A percentile compares a stretch with the other conserved stretches of the same genome.
Conservation (phyloP, 2,888 invertebrate genomes). For the Pogonocherus hispidulus region DNA sequence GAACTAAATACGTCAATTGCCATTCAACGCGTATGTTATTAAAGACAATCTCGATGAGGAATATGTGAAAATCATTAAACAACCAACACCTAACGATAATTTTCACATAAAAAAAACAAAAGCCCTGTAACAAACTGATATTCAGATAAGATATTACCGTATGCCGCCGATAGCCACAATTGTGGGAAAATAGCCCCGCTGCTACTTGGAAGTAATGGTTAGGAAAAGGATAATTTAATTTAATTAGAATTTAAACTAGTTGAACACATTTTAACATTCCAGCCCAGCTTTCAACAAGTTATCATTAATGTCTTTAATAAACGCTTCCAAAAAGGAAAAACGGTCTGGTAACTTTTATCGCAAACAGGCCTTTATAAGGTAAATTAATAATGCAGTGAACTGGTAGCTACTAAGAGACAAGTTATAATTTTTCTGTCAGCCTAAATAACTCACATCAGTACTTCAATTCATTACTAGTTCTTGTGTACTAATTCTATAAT, state of each 20-base stretch:
- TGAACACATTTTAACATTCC: background rate
- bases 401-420: too few relatives aligned
- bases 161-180: background rate
- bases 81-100: background rate
- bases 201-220: background rate
- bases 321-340: too few relatives aligned
- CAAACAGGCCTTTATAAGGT: too few relatives aligned
- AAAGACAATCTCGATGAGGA: background rate
- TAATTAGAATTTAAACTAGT: background rate
- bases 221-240: background rate
- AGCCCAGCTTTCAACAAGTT: background rate
- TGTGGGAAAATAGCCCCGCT: background rate
- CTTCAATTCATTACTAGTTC: too few relatives aligned
- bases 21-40: slow-evolving; percentile 15
- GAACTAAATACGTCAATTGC: background rate
- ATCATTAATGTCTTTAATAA: background rate
- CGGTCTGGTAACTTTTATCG: too few relatives aligned
- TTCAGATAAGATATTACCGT: background rate
- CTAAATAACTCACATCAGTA: too few relatives aligned
- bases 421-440: too few relatives aligned
- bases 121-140: background rate
- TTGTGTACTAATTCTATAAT: too few relatives aligned
- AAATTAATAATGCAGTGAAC: too few relatives aligned
- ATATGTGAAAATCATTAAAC: slow-evolving; percentile 2
- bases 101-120: slow-evolving; percentile 2